Conservation (phyloP, 2,113 vertebrate genomes). For the Solenodon paradoxus region DNA sequence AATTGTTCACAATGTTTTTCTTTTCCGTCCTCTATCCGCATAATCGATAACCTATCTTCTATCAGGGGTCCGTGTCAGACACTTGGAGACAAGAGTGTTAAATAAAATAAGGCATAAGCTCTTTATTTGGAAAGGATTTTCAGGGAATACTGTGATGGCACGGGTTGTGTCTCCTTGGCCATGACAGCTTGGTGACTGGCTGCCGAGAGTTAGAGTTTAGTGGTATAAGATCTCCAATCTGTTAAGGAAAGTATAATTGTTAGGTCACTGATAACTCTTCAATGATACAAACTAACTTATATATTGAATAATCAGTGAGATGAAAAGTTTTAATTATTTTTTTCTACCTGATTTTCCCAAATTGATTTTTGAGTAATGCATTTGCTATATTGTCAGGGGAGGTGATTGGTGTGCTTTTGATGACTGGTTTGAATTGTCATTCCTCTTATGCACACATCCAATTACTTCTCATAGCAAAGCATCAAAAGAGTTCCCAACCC, state of each 20-base stretch:
- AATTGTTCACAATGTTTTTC: neutral
- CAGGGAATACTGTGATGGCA: neutral
- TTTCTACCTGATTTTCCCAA: neutral
- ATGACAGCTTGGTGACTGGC: neutral
- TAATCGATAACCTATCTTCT: neutral
- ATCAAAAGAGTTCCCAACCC: slow-evolving; percentile 50
- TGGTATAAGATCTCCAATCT: neutral
- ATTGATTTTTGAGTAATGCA: slow-evolving; percentile 37
- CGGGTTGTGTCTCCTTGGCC: neutral
- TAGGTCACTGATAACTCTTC: neutral
- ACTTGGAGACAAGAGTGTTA: neutral
- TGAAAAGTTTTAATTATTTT: slow-evolving; percentile 13
- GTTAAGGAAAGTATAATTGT: neutral
- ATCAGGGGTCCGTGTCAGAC: neutral
- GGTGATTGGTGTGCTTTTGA: neutral
- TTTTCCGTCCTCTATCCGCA: neutral
- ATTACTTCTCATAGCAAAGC: slow-evolving; percentile 55
- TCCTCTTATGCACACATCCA: slow-evolving; percentile 56
- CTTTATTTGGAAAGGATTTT: neutral
- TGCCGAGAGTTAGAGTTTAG: neutral
- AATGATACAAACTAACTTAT: neutral
- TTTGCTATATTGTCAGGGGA: slow-evolving; percentile 10
- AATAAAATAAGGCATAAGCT: neutral
- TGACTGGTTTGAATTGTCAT: slow-evolving; percentile 54
- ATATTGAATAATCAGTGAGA: neutral